A percentile compares a stretch with the other conserved stretches of the same genome.
Conservation (phyloP, 2,888 invertebrate species). For the Rhagonycha fulva region DNA sequence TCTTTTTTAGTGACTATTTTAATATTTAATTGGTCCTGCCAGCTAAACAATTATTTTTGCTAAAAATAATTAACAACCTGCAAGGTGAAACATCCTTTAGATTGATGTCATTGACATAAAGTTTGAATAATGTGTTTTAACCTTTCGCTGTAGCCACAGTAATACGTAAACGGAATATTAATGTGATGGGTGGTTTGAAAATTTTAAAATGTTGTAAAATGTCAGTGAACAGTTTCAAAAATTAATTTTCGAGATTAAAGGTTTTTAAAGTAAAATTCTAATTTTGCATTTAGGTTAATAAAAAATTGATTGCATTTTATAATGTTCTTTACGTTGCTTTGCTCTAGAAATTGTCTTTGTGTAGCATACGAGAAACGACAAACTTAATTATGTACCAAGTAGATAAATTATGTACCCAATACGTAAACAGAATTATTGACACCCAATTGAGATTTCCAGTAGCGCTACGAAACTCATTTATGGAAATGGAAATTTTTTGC, state of each 20-base stretch:
- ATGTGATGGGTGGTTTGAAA: neutral
- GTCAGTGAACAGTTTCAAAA: neutral
- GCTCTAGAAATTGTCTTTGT: neutral
- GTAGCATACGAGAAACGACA: neutral
- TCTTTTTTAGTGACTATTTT: no score
- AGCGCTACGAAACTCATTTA: neutral
- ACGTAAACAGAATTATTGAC: neutral
- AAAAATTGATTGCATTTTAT: neutral
- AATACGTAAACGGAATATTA: neutral
- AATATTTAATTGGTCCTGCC: no score
- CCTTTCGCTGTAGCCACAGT: neutral
- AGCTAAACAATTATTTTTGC: neutral
- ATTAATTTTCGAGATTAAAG: neutral
- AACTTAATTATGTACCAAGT: neutral
- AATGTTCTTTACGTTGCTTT: neutral
- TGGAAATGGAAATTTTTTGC: neutral
- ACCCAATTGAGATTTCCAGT: neutral
- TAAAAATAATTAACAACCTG: neutral
- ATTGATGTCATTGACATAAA: neutral
- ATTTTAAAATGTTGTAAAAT: neutral
- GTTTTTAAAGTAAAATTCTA: neutral
- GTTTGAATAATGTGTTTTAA: neutral
- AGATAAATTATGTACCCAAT: neutral
- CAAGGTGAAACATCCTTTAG: neutral
- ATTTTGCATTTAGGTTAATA: neutral